Conservation (phyloP, 2,888 invertebrate genomes). For the Lottia gigantea region DNA sequence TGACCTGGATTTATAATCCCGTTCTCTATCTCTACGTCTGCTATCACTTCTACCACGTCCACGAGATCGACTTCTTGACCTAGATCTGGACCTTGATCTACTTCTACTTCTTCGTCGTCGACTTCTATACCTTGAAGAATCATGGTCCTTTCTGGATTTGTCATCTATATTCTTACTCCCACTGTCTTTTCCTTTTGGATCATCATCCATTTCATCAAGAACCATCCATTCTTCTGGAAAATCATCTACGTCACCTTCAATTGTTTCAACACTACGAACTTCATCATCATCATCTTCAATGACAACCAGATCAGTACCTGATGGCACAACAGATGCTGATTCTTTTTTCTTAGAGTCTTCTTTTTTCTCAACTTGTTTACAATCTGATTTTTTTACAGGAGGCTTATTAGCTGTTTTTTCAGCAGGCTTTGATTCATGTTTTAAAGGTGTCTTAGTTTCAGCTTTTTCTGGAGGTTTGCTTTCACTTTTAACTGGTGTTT, state of each 20-base stretch:
- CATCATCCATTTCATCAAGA: conserved; percentile 23
- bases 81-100: background rate
- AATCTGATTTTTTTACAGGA: too few relatives aligned
- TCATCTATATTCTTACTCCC: background rate
- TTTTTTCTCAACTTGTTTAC: background rate
- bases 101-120: background rate
- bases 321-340: background rate
- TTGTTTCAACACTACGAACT: conserved; percentile 12
- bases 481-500: background rate
- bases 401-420: too few relatives aligned
- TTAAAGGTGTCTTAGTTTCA: background rate
- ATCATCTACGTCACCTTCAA: conserved; percentile 22
- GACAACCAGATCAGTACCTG: background rate
- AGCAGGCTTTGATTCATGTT: too few relatives aligned
- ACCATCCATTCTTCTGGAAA: conserved; percentile 29
- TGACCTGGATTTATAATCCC: background rate
- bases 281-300: background rate
- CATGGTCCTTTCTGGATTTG: background rate
- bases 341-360: background rate
- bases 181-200: conserved; percentile 2
- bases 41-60: background rate
- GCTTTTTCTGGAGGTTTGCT: background rate
- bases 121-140: background rate
- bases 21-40: background rate
- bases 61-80: background rate